Evolutionary conservation across 2,113 vertebrate genomes (phyloP).

Genomic region (Rhinopomastus cyanomelas): DNA sequence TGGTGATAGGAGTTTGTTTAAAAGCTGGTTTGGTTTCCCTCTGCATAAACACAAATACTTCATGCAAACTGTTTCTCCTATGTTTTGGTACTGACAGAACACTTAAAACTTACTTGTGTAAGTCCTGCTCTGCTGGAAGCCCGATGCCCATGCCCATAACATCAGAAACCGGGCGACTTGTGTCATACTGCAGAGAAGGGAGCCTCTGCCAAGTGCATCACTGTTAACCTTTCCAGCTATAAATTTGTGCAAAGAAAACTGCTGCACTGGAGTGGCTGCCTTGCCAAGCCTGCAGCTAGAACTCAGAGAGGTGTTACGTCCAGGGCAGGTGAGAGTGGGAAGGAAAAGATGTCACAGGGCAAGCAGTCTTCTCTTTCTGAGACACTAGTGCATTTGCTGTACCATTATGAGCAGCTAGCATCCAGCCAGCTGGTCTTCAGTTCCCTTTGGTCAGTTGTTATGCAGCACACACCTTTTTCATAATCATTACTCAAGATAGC

Average conservation of each 20-base stretch:
- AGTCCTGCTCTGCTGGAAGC: neutral
- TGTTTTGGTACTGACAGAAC: neutral
- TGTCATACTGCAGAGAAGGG: neutral
- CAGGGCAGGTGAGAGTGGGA: neutral
- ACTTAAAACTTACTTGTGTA: neutral
- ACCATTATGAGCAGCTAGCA: neutral
- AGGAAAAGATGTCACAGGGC: neutral
- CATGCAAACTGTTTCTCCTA: neutral
- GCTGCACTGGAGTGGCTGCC: neutral
- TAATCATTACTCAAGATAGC: neutral
- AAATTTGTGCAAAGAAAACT: neutral
- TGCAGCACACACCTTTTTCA: neutral
- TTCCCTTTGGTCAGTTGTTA: neutral
- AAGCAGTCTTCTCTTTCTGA: neutral
- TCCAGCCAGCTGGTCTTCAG: neutral
- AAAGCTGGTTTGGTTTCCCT: neutral
- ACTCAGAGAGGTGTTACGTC: neutral
- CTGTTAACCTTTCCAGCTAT: neutral
- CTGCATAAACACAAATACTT: neutral
- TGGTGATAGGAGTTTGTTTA: neutral
- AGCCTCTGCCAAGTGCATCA: neutral
- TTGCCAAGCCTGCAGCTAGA: neutral
- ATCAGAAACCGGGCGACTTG: neutral
- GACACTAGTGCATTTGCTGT: fast-evolving
- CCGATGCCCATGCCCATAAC: neutral